A percentile compares a stretch with the other conserved stretches of the same genome.
Conservation (phyloP, 1,140 invertebrate genomes). For the Drosophila kikkawai region DNA sequence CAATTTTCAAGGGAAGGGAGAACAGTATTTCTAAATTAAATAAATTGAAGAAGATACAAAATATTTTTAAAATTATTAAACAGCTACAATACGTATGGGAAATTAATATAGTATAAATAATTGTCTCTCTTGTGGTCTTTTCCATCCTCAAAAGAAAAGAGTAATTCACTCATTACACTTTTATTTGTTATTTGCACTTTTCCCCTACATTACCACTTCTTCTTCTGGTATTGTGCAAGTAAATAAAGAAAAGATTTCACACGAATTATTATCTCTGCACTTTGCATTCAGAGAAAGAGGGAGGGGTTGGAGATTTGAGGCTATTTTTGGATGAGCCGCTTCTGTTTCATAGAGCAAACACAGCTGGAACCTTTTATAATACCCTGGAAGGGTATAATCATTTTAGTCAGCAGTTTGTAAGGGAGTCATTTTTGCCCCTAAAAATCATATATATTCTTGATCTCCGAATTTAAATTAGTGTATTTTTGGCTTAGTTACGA, state of each 20-base stretch:
- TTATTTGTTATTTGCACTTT: constrained; percentile 12
- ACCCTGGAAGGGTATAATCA: not conserved
- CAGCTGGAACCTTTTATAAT: constrained; percentile 52
- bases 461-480: no score
- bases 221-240: constrained; percentile 52
- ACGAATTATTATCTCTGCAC: constrained; percentile 60
- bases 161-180: not conserved
- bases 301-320: not conserved
- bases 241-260: constrained; percentile 75
- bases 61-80: not conserved
- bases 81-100: not conserved
- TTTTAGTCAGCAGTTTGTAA: not conserved
- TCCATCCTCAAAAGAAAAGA: not conserved
- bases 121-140: not conserved
- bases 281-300: constrained; percentile 16
- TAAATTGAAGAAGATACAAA: not conserved
- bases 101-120: not conserved
- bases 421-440: not conserved
- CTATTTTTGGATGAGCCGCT: constrained; percentile 59
- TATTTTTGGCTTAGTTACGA: no score
- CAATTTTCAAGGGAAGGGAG: no score
- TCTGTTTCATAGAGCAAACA: constrained; percentile 49
- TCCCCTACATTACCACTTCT: constrained; percentile 18
- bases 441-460: no score
- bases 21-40: not conserved